A percentile compares a stretch with the other conserved stretches of the same genome.
Conservation (phyloP, 2,888 invertebrate genomes). For the Hybos culiciformis region DNA sequence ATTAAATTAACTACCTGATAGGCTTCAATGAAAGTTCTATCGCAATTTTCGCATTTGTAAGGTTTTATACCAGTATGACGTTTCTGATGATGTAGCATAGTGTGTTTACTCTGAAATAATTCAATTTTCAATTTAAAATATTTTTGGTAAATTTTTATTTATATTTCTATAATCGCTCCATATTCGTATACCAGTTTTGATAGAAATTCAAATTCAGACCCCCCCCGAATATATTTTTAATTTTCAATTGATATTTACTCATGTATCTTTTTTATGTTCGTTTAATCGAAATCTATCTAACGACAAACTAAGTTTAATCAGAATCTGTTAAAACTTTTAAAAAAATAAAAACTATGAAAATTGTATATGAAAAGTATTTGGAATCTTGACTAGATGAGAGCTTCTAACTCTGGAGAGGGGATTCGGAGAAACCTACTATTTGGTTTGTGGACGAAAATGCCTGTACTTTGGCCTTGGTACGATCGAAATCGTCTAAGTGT, state of each 20-base stretch:
- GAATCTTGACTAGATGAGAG: too few relatives aligned
- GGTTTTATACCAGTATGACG: background rate
- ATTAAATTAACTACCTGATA: background rate
- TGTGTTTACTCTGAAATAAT: background rate
- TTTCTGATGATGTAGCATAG: background rate
- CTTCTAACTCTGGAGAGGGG: too few relatives aligned
- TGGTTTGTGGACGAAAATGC: too few relatives aligned
- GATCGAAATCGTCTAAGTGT: too few relatives aligned
- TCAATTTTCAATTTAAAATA: background rate
- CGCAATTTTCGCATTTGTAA: background rate
- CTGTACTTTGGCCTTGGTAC: too few relatives aligned
- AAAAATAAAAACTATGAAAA: too few relatives aligned
- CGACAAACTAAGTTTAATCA: too few relatives aligned
- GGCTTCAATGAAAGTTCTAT: background rate
- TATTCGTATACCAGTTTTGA: background rate
- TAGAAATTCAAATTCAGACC: background rate
- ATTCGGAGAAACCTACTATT: too few relatives aligned
- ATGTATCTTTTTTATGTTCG: background rate
- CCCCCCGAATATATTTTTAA: background rate
- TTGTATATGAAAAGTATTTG: too few relatives aligned
- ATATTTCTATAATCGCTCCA: background rate
- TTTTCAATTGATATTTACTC: background rate
- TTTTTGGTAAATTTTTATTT: background rate
- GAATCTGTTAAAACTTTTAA: too few relatives aligned
- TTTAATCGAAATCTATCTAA: too few relatives aligned